Conservation (phyloP, 2,888 invertebrate species). For the Ceraclea dissimilis region DNA sequence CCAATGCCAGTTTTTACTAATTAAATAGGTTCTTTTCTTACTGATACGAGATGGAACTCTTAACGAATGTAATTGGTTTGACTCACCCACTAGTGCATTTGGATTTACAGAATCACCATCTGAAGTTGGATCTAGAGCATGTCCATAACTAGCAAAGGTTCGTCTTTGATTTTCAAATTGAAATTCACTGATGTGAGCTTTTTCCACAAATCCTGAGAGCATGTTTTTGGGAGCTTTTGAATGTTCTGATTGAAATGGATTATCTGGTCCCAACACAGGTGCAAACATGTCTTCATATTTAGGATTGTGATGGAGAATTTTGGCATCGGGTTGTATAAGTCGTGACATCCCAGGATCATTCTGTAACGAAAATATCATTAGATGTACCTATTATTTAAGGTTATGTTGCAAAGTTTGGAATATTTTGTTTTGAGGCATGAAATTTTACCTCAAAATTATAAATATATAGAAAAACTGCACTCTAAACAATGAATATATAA, state of each 20-base stretch:
- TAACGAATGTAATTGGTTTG: too few species aligned
- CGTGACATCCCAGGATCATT: constrained; percentile 62
- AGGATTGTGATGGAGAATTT: constrained; percentile 85
- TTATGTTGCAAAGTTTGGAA: too few species aligned
- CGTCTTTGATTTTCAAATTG: constrained; percentile 95
- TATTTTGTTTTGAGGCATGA: too few species aligned
- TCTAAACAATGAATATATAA: too few species aligned
- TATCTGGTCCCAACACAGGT: constrained; percentile 83
- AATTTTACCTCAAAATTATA: neutral
- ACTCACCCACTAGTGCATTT: constrained; percentile 46
- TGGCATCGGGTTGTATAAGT: constrained; percentile 69
- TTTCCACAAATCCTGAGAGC: constrained; percentile 89
- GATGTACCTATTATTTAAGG: too few species aligned
- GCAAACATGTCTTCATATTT: constrained; percentile 92
- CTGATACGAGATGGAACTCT: too few species aligned
- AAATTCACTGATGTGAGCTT: constrained; percentile 92
- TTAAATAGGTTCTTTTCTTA: too few species aligned
- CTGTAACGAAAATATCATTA: constrained; percentile 37
- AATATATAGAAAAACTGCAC: too few species aligned
- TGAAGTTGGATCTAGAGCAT: constrained; percentile 89
- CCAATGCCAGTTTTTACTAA: too few species aligned
- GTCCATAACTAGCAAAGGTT: constrained; percentile 91
- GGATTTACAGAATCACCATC: constrained; percentile 42
- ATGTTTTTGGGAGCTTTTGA: constrained; percentile 84
- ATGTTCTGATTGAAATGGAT: constrained; percentile 88